Evolutionary conservation across 30 jellyfish, hydroid and myxozoan species (phyloP).

Genomic region (Cassiopea xamachana): DNA sequence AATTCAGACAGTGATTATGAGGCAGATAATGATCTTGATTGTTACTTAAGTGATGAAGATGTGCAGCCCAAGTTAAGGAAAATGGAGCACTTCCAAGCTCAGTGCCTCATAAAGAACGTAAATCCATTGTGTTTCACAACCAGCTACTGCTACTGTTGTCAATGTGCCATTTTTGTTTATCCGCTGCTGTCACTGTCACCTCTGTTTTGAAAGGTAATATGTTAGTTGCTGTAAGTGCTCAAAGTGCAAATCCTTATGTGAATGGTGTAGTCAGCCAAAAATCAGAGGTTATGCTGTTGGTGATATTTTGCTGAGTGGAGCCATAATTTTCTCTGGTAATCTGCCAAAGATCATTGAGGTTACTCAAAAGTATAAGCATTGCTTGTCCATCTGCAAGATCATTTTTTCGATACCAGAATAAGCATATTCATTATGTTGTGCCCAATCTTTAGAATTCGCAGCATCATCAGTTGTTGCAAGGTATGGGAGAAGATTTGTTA

Average conservation of each 20-base stretch:
- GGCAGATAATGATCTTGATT: conserved; percentile 24
- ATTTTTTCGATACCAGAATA: conserved; percentile 43
- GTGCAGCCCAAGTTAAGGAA: conserved; percentile 30
- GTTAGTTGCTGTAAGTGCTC: conserved; percentile 45
- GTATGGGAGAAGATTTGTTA: neutral
- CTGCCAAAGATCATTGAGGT: conserved; percentile 24
- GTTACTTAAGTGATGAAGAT: conserved; percentile 33
- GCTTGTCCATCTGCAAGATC: conserved; percentile 8
- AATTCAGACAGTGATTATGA: conserved; percentile 38
- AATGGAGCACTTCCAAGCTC: conserved; percentile 47
- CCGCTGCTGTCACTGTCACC: conserved; percentile 50
- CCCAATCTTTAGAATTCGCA: conserved; percentile 1
- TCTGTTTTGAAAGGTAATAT: conserved; percentile 50
- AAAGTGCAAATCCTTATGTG: conserved; percentile 53
- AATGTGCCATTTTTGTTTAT: conserved; percentile 38
- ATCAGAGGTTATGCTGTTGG: conserved; percentile 47
- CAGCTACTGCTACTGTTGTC: conserved; percentile 54
- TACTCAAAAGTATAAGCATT: conserved; percentile 43
- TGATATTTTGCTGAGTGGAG: conserved; percentile 63
- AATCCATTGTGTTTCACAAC: conserved; percentile 33
- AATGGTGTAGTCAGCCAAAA: conserved; percentile 64
- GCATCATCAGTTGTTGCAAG: conserved; percentile 33
- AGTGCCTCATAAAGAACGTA: conserved; percentile 17
- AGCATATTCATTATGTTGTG: conserved; percentile 43
- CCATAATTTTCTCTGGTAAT: conserved; percentile 39